Base-by-base conservation (phyloP, 2,888 invertebrate genomes). In the Lepidonotus clava region DNA sequence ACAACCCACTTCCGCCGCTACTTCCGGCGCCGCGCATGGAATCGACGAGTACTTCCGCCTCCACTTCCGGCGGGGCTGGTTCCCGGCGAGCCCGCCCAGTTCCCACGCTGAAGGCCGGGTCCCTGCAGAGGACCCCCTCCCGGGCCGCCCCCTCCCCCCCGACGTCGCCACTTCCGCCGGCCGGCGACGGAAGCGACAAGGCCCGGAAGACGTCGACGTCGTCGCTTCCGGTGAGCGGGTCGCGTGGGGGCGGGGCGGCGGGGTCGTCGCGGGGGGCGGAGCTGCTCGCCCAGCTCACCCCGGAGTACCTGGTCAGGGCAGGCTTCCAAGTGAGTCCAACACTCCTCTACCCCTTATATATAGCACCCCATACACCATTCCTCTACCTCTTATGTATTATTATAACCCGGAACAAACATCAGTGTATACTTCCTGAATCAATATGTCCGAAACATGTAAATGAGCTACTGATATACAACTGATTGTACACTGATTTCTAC, bases 311-410 rank as follows among this genome's bases (percentile, higher is more conserved):
- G 46, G 28, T 80, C 80, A 18, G 80, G 32, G 24, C 11, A 1
- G 46, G 46, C 14, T 46, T 80, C 28, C 46, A 80, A 46, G 80
- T 80, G 51, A 80, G 80, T 80, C 28, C 21, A n/a, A n/a, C n/a
- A n/a, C n/a, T n/a, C n/a, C n/a, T n/a, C n/a, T n/a, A n/a, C n/a
- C n/a, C n/a, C n/a, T n/a, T n/a, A n/a, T n/a, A n/a, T n/a, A n/a
- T n/a, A n/a, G n/a, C n/a, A n/a, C n/a, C n/a, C n/a, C n/a, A n/a
- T n/a, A n/a, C n/a, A n/a, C n/a, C n/a, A n/a, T n/a, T n/a, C n/a
- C n/a, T n/a, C n/a, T n/a, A n/a, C n/a, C n/a, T n/a, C n/a, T n/a
- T n/a, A n/a, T n/a, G n/a, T n/a, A n/a, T n/a, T n/a, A n/a, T n/a
- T n/a, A n/a, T n/a, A n/a, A n/a, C n/a, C n/a, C n/a, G n/a, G n/a